phyloP scores from a whole-genome alignment of 92 coral and sea anemone genomes.

The Epizoanthus fatuus region DNA sequence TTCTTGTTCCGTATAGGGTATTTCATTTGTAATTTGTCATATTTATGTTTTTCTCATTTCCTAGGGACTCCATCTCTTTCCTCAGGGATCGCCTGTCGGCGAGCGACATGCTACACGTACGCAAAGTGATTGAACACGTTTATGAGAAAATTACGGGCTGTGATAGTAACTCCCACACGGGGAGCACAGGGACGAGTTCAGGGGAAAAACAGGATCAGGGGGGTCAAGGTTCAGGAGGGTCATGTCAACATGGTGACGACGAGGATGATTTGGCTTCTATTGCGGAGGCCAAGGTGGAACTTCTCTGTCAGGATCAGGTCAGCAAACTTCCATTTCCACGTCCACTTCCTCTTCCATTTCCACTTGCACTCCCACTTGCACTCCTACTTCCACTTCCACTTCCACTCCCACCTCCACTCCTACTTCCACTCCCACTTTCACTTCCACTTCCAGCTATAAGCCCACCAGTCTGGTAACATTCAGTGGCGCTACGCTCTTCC shows the following conservation, averaged over 20 bases:
- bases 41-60: background rate
- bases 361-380: background rate
- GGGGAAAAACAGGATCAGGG: slow-evolving; percentile 83
- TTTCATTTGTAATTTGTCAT: too few relatives aligned
- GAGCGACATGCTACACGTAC: slow-evolving; percentile 98
- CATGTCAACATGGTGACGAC: slow-evolving; percentile 57
- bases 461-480: too few relatives aligned
- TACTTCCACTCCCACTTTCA: too few relatives aligned
- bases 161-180: slow-evolving; percentile 71
- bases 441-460: too few relatives aligned
- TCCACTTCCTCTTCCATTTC: background rate
- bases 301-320: slow-evolving; percentile 97
- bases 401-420: background rate
- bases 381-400: background rate
- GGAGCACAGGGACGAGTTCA: slow-evolving; percentile 75
- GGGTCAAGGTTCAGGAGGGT: slow-evolving; percentile 59
- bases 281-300: slow-evolving; percentile 94
- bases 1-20: too few relatives aligned
- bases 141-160: slow-evolving; percentile 92
- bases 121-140: slow-evolving; percentile 96
- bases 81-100: slow-evolving; percentile 95
- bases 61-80: slow-evolving; percentile 8
- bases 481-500: too few relatives aligned
- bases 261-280: slow-evolving; percentile 84
- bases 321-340: background rate